Evolutionary conservation across 1,140 invertebrate genomes (phyloP), one percentile per base, ranked within the genome.

Genomic region (Aphaenogaster rudis): DNA sequence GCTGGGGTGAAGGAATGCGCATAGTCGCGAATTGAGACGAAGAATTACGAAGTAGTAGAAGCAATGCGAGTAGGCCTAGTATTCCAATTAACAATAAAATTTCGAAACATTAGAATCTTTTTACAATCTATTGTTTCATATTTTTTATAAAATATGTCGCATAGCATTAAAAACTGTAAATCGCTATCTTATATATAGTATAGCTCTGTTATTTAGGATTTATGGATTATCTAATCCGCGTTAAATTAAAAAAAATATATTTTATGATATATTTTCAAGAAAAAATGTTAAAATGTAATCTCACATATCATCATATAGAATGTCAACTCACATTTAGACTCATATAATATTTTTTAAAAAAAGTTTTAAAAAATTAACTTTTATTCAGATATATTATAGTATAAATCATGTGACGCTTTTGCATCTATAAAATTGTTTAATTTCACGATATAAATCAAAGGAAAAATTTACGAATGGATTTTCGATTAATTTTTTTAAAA

Each of bases 1-100:
- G 66, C 80, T 81, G 42, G 86, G 61, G 78, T 76, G 76, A 76
- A 52, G 77, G 50, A 54, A 80, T 66, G 63, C n/a, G 48, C 36
- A 52, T 21, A 52, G 28, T 36, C 59, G 61, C 8, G 48, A 66
- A 52, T 52, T 13, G 33, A 80, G 33, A 66, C 28, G 15, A 36
- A 79, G 59, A 64, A 64, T 79, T 63, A 64, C n/a, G 48, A 63
- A 63, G 45, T 61, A 15, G 4, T 77, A 45, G 39, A 67, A 45
- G n/a, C 21, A 33, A 28, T 28, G 28, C 45, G 15, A 72, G 17
- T 72, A 52, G 66, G 11, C 5, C 21, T 8, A 69, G 48, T 69
- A 69, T 50, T 69, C 13, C 1, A 50, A 69, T 6, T 15, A 67
- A 69, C 28, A 69, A 50, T 50, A 67, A 69, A 28, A 69, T 69